These are phyloP conservation scores for Apteryx owenii DNA, from an alignment of 2,113 vertebrate genomes.

Conservation along the genomic window DNA sequence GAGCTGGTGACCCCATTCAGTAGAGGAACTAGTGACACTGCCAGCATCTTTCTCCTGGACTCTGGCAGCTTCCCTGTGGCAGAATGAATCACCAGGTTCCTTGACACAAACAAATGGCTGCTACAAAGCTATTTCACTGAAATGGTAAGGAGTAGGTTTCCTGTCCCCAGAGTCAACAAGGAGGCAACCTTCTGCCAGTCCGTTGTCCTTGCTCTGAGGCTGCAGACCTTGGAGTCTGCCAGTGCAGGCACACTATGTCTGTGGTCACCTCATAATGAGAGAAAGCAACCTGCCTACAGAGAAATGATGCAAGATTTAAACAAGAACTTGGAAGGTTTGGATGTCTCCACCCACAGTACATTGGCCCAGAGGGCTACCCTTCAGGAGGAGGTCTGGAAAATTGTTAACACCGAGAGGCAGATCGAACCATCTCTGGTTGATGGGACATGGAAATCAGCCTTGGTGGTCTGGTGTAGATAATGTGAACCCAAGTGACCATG, in stretches of 20 bases:
- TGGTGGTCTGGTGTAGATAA: not conserved
- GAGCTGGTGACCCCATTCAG: not conserved
- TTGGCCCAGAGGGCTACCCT: not conserved
- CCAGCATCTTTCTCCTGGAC: not conserved
- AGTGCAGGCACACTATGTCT: not conserved
- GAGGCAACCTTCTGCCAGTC: not conserved
- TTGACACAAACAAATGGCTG: not conserved
- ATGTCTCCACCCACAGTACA: not conserved
- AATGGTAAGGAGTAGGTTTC: not conserved
- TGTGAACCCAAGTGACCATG: not conserved
- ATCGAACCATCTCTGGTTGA: not conserved
- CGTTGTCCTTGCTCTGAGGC: not conserved
- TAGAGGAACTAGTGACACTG: not conserved
- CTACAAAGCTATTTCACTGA: not conserved
- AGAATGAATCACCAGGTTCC: not conserved
- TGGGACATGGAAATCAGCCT: not conserved
- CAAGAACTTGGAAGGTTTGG: not conserved
- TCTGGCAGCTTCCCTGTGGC: not conserved
- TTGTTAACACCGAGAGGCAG: not conserved
- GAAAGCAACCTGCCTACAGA: not conserved
- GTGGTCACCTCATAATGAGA: not conserved
- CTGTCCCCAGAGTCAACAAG: not conserved
- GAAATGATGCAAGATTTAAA: not conserved
- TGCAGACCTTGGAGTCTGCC: not conserved
- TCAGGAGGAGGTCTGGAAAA: not conserved